These are phyloP conservation scores for Cyphomyrus plagiostoma DNA, from an alignment of 2,113 vertebrate species.

Conservation along the genomic window DNA sequence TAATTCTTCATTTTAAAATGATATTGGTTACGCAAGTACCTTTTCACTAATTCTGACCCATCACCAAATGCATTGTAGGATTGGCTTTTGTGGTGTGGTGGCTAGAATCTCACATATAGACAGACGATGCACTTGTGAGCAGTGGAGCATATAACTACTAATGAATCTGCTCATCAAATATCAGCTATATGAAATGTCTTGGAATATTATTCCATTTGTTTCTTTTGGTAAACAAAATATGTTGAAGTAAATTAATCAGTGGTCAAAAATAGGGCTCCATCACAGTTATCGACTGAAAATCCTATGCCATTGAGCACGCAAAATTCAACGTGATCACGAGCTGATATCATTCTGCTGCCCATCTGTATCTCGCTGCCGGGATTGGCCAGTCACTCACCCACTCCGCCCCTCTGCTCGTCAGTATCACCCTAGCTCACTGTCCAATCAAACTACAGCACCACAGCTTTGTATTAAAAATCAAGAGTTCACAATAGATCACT, in stretches of 20 bases:
- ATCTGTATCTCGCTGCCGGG: not conserved
- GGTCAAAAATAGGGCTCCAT: not conserved
- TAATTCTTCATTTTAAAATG: not conserved
- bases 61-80: not conserved
- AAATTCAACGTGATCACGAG: not conserved
- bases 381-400: not conserved
- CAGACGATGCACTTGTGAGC: not conserved
- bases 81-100: not conserved
- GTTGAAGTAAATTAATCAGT: not conserved
- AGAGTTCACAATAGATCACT: conserved; percentile 67
- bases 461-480: conserved; percentile 51
- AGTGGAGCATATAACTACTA: not conserved
- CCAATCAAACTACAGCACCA: conserved; percentile 51
- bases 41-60: not conserved
- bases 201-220: not conserved
- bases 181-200: not conserved
- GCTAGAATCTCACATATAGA: not conserved
- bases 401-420: conserved; percentile 32
- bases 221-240: not conserved
- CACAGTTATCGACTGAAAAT: not conserved
- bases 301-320: not conserved
- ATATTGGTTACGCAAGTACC: not conserved
- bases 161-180: not conserved
- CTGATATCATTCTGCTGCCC: not conserved
- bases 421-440: conserved; percentile 42